Evolutionary conservation across 2,113 vertebrate genomes (phyloP), one percentile per base, ranked within the genome.

Genomic region (Strix uralensis): DNA sequence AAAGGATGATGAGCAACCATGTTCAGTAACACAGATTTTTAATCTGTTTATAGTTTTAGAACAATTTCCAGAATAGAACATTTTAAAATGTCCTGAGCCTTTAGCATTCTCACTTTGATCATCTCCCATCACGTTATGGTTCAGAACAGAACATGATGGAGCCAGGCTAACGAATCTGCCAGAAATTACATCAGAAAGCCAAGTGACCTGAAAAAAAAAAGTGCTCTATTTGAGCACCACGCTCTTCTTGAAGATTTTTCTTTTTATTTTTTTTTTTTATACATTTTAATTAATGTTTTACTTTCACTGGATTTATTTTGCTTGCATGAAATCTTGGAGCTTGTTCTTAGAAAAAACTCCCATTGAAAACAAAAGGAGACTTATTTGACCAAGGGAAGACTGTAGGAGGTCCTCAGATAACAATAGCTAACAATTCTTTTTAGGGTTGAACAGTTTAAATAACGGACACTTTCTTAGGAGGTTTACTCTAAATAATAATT

Each of bases 31-130:
- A 89, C 86, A 70, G 92, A 97, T 96, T 95, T 96, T 97, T 95
- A 95, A 97, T 95, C 95, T 95, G 89, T 96, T 96, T 92, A 96
- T 92, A 96, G 92, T 92, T 97, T 95, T 87, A 90, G 89, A 96
- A 91, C 81, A 89, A 94, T 96, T 92, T 97, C 94, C 81, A 96
- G 95, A 97, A 97, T 96, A 96, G 92, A 97, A 92, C 84, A 77
- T 80, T 96, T 97, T 94, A 22, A 91, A 95, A 80, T 96, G 95
- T 95, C 94, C 96, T 71, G 85, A 95, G 90, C 94, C 91, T 97
- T 96, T 96, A 90, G 87, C 78, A 52, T 97, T 97, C 93, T 94
- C 95, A 86, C 96, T 97, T 97, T 97, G 95, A 97, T 96, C 95
- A 96, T 96, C 89, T 97, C 92, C 87, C 89, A 82, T 95, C 94